These are phyloP conservation scores for Anguilla anguilla DNA, from an alignment of 2,797 vertebrate genomes.

Conservation along the genomic window DNA sequence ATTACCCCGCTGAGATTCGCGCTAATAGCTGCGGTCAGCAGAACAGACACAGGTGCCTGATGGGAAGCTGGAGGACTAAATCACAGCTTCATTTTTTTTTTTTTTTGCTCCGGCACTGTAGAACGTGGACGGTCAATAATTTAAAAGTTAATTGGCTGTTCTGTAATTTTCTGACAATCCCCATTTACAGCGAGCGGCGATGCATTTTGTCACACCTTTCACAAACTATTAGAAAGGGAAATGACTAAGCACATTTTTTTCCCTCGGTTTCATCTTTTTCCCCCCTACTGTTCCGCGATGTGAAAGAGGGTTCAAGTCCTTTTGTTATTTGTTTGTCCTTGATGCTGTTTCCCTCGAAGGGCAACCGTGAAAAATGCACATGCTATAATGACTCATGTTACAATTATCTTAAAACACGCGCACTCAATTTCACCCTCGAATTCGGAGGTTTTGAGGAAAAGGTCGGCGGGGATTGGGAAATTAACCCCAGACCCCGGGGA, in stretches of 20 bases:
- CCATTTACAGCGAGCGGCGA: not conserved
- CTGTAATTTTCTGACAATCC: not conserved
- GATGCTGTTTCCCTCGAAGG: not conserved
- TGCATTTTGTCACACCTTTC: not conserved
- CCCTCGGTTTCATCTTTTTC: not conserved
- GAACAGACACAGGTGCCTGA: not conserved
- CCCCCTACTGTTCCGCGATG: not conserved
- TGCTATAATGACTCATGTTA: not conserved
- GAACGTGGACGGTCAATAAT: slow-evolving; percentile 1
- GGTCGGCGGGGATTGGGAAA: not conserved
- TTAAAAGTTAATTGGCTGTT: slow-evolving; percentile 14
- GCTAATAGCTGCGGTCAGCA: slow-evolving; percentile 27
- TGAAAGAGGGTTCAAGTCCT: not conserved
- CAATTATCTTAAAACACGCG: not conserved
- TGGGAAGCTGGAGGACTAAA: slow-evolving; percentile 6
- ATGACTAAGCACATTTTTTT: not conserved
- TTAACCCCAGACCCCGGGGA: not conserved
- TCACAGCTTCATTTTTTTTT: not conserved
- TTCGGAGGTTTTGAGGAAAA: not conserved
- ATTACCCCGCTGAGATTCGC: slow-evolving; percentile 30
- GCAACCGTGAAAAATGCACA: not conserved
- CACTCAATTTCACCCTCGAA: not conserved
- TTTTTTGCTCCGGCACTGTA: not conserved
- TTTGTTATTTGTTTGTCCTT: not conserved
- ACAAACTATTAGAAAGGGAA: not conserved